Evolutionary conservation across 2,888 invertebrate species (phyloP).

Genomic region (Acronicta leporina): DNA sequence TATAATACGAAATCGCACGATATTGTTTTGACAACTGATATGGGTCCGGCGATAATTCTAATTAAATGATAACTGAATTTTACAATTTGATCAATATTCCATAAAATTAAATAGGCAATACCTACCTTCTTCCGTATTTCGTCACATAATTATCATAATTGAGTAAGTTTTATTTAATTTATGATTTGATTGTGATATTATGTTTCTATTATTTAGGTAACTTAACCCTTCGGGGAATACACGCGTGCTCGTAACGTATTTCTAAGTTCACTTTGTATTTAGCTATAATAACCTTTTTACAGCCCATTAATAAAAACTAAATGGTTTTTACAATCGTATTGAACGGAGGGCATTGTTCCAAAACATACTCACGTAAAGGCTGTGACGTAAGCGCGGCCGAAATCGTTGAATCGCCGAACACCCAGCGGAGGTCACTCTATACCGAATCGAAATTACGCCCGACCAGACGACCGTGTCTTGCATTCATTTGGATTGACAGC

Average conservation of each 20-base stretch:
- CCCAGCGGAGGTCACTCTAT: slow-evolving; percentile 42
- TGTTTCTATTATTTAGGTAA: too few species aligned
- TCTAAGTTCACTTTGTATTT: slow-evolving; percentile 10
- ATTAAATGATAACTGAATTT: slow-evolving; percentile 26
- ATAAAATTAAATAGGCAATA: too few species aligned
- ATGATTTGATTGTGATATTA: too few species aligned
- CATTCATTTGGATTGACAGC: slow-evolving; percentile 37
- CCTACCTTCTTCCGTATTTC: too few species aligned
- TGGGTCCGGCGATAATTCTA: slow-evolving; percentile 25
- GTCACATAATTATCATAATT: background rate
- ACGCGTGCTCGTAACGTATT: background rate
- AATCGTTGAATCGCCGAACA: slow-evolving; percentile 39
- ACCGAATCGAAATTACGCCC: slow-evolving; percentile 27
- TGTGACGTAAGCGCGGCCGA: slow-evolving; percentile 63
- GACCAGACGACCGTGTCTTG: slow-evolving; percentile 41
- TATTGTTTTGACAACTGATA: slow-evolving; percentile 43
- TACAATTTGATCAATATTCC: background rate
- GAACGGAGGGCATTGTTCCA: slow-evolving; percentile 67
- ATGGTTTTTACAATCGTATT: slow-evolving; percentile 35
- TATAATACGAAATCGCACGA: slow-evolving; percentile 9
- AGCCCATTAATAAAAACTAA: slow-evolving; percentile 21
- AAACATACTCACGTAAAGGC: slow-evolving; percentile 57
- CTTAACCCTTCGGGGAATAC: background rate
- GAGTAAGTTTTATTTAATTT: too few species aligned
- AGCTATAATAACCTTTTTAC: slow-evolving; percentile 17